Evolutionary conservation across 2,113 vertebrate genomes (phyloP).

Genomic region (Hipposideros armiger): DNA sequence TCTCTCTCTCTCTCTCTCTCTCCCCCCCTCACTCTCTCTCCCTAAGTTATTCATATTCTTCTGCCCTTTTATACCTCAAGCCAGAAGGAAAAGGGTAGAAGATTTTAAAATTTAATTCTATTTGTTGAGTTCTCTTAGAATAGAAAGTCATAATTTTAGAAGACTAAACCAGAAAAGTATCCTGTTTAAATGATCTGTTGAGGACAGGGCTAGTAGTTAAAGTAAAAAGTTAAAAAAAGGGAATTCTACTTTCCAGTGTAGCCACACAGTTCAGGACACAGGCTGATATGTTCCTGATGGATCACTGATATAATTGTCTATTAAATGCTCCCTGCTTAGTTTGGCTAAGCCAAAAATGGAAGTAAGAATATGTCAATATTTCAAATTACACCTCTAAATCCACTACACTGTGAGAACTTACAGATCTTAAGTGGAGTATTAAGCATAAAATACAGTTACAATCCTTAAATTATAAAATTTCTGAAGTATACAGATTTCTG

Average conservation of each 20-base stretch:
- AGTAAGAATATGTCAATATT: conserved; percentile 17
- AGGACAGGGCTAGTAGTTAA: background rate
- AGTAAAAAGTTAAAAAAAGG: conserved; percentile 18
- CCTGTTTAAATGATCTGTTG: conserved; percentile 4
- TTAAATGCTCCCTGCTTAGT: too few relatives aligned
- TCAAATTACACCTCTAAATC: conserved; percentile 27
- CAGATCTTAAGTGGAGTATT: background rate
- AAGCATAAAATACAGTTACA: conserved; percentile 39
- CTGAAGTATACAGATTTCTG: background rate
- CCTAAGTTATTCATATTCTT: conserved; percentile 8
- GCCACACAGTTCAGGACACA: conserved; percentile 23
- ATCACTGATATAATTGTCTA: too few relatives aligned
- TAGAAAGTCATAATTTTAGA: background rate
- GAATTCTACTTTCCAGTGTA: conserved; percentile 7
- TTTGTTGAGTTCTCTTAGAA: background rate
- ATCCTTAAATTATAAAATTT: conserved; percentile 18
- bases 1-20: too few relatives aligned
- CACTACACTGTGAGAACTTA: background rate
- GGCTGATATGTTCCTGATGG: background rate
- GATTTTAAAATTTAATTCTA: conserved; percentile 45
- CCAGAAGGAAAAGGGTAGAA: background rate
- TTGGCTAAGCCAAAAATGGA: conserved; percentile 1
- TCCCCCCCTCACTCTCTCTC: too few relatives aligned
- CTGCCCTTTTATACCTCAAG: background rate
- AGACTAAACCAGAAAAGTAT: background rate